Percentiles rank a stretch among this genome's conserved stretches.
Evolutionary conservation across 2,113 vertebrate species (phyloP).

Genomic region (Crotalus helleri): DNA sequence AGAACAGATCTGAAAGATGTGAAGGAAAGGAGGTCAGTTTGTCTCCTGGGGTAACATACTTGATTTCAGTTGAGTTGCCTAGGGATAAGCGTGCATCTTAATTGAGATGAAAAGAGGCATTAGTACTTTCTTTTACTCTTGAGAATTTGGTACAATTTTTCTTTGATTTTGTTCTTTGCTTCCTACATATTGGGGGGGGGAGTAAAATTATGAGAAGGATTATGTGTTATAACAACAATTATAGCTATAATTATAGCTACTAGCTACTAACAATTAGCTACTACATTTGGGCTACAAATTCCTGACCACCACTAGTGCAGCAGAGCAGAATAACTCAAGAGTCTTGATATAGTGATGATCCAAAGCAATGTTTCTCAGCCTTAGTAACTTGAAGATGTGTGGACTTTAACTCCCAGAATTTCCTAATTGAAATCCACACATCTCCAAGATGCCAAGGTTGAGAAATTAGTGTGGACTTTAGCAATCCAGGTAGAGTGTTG

Average conservation of each 20-base stretch:
- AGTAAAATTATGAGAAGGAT: neutral
- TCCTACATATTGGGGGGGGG: neutral
- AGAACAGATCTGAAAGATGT: neutral
- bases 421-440: neutral
- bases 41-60: neutral
- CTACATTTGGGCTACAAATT: neutral
- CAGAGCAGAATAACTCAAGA: neutral
- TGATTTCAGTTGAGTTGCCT: neutral
- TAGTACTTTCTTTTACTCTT: neutral
- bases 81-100: neutral
- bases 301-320: neutral
- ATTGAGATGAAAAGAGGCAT: conserved; percentile 6
- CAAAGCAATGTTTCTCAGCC: neutral
- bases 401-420: neutral
- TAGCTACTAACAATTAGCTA: neutral
- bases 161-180: neutral
- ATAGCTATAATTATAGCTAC: neutral
- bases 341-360: neutral
- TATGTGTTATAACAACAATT: neutral
- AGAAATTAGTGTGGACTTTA: neutral
- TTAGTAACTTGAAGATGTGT: neutral
- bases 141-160: neutral
- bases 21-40: conserved; percentile 12
- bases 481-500: neutral
- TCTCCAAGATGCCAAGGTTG: neutral